Evolutionary conservation across 37 sponge, comb jelly and placozoan genomes (phyloP), one percentile per base, ranked within the genome.

Genomic region (Bolinopsis microptera): DNA sequence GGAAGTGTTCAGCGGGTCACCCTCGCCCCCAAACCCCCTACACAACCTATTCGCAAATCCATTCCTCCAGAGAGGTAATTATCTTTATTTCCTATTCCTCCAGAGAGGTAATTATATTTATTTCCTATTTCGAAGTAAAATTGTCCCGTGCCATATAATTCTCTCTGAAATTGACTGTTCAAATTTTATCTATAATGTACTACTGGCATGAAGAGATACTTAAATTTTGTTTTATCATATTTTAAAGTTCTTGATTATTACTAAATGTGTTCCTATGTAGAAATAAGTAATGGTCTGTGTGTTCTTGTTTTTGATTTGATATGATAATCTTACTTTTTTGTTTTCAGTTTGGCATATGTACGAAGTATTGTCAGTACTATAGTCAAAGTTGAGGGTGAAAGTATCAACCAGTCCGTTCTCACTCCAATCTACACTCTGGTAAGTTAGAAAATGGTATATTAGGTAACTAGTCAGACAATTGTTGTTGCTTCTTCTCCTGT

Each of bases 361-460:
- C 36, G 82, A 8, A 80, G 82, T 33, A 80, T 80, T 36, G 82
- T 80, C 2, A 80, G 82, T 80, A 80, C 82, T 2, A 80, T 80
- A 8, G 82, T 80, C 23, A 80, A 80, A 35, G 82, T 80, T 34
- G 82, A 80, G 38, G 82, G 82, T 30, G 82, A 80, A 0, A 22
- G 32, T 21, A 80, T 80, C 2, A 80, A 80, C 82, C 82, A 80
- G 1, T 18, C 82, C 3, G 82, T 80, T 1, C 37, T 80, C 1
- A 80, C 82, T 36, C 82, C 82, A 1, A 80, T 80, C 36, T 80
- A 80, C 38, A 80, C 38, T 30, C 37, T 80, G 82, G 82, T 80
- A 80, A 36, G 82, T 31, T 9, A 70, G 13, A 48, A 48, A 18
- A n/a, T n/a, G n/a, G n/a, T n/a, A n/a, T n/a, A n/a, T n/a, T n/a